Percentiles rank a stretch among this genome's conserved stretches.
Conservation (phyloP, 2,888 invertebrate genomes). For the Perdita meconis region DNA sequence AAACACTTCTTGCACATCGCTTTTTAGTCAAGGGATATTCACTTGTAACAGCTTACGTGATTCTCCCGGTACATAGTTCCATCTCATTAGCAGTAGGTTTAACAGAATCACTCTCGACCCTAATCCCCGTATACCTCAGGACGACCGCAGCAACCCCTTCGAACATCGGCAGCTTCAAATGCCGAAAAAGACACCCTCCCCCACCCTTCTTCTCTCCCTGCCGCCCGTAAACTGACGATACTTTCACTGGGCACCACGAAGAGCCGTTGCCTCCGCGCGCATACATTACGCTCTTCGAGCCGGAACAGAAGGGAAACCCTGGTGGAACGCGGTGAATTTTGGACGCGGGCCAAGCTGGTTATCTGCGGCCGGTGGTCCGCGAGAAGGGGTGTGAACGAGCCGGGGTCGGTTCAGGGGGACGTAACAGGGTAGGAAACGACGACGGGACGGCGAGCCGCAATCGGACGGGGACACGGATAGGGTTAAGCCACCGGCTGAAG, state of each 20-base stretch:
- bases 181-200: too few relatives aligned
- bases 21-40: too few relatives aligned
- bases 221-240: background rate
- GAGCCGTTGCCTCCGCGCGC: conserved; percentile 17
- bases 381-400: conserved; percentile 55
- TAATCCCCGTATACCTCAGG: too few relatives aligned
- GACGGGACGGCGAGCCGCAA: conserved; percentile 23
- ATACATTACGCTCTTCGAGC: conserved; percentile 45
- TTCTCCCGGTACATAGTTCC: too few relatives aligned
- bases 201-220: too few relatives aligned
- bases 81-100: too few relatives aligned
- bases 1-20: too few relatives aligned
- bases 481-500: conserved; percentile 61
- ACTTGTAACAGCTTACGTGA: too few relatives aligned
- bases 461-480: conserved; percentile 43
- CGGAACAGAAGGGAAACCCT: conserved; percentile 50
- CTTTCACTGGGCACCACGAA: background rate
- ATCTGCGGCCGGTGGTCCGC: conserved; percentile 60
- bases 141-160: too few relatives aligned
- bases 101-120: too few relatives aligned
- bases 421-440: conserved; percentile 39
- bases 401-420: conserved; percentile 13
- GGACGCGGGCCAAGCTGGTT: conserved; percentile 75
- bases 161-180: background rate
- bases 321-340: conserved; percentile 72